A percentile compares a stretch with the other conserved stretches of the same genome.
Conservation (phyloP, 1,140 invertebrate species). For the Coptotermes formosanus region DNA sequence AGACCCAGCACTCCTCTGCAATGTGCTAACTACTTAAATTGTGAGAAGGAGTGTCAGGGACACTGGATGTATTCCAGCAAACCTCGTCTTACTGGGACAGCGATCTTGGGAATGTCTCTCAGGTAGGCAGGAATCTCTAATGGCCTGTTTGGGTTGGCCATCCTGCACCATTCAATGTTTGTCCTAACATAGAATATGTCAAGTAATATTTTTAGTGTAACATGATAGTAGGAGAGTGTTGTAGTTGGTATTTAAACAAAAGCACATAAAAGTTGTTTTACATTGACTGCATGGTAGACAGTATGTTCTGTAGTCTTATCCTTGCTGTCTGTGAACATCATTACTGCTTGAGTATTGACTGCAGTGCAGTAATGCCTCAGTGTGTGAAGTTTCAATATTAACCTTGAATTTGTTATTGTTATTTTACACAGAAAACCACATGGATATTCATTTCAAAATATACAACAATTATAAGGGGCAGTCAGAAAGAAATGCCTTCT, state of each 20-base stretch:
- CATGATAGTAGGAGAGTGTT: neutral
- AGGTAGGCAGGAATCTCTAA: conserved; percentile 37
- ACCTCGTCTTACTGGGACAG: conserved; percentile 38
- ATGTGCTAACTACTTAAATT: conserved; percentile 27
- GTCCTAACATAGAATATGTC: neutral
- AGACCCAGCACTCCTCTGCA: conserved; percentile 23
- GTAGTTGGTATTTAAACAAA: neutral
- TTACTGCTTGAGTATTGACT: no score
- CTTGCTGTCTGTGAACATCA: no score
- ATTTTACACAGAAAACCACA: no score
- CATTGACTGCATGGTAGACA: neutral
- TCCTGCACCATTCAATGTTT: neutral
- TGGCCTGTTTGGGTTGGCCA: neutral
- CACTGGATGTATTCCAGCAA: conserved; percentile 20
- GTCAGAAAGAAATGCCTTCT: no score
- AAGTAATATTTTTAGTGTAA: neutral
- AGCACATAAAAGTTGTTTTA: neutral
- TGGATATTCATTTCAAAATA: no score
- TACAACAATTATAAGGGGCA: no score
- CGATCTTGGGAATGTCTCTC: conserved; percentile 42
- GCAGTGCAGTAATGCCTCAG: no score
- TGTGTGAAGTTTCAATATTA: no score
- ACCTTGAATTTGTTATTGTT: no score
- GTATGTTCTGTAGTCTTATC: no score
- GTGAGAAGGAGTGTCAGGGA: conserved; percentile 9